Evolutionary conservation across 2,888 invertebrate species (phyloP), one percentile per base, ranked within the genome.

Genomic region (Fragum whitleyi): DNA sequence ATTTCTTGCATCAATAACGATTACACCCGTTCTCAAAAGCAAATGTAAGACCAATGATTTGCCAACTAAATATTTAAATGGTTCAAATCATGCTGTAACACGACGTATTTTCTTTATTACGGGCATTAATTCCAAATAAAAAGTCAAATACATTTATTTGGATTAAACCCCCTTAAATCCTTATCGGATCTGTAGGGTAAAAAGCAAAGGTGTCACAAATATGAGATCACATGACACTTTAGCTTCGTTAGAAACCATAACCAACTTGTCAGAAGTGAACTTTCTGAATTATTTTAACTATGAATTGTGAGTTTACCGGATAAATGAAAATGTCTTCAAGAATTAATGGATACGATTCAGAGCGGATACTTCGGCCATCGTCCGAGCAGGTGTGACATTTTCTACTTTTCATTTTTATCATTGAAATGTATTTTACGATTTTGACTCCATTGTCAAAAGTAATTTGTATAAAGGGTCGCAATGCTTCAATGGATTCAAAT

Each of bases 301-400:
- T 39, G 36, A 47, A 53, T 47, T 61, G 32, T 61, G 32, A 61
- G 32, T 61, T n/a, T 29, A 11, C 32, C 1, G 61, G 32, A 62
- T 77, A 77, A 79, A 83, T 76, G 76, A 73, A 75, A 73, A 39
- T 70, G 53, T 70, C 67, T 81, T 79, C 77, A 36, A 85, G 86
- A 79, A 78, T 82, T 53, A 86, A 87, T 81, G 86, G 85, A 79
- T 87, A 86, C 80, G 73, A 62, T 65, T 78, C 80, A 74, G 85
- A 85, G 11, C 75, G 83, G 21, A 83, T 77, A 11, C 77, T 42
- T 29, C 85, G 87, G 67, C 87, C 87, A 29, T 42, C 81, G 67
- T 87, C 87, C 14, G 86, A 86, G 51, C 86, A 87, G 86, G 87
- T 87, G 67, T 79, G 78, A 42, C n/a, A n/a, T 14, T 16, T 42